Evolutionary conservation across 2,888 invertebrate species (phyloP).

Genomic region (Muschampia plurimacula): DNA sequence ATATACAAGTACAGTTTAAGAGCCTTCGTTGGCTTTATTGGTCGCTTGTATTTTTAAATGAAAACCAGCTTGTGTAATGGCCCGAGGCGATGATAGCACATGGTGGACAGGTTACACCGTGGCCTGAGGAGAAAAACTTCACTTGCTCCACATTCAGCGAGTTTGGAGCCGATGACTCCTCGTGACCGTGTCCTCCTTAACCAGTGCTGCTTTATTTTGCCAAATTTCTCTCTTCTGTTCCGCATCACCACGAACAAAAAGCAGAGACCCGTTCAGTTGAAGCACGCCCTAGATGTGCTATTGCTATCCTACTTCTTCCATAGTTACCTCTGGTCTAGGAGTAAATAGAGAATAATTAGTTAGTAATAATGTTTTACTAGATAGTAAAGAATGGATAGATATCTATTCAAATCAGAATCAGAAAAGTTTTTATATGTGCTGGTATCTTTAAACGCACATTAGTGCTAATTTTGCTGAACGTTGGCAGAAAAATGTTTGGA

Average conservation of each 20-base stretch:
- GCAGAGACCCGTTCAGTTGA: constrained; percentile 74
- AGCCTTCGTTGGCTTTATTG: constrained; percentile 6
- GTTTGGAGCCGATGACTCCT: constrained; percentile 82
- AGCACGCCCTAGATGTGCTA: constrained; percentile 77
- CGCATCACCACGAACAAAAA: constrained; percentile 75
- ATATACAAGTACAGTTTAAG: constrained; percentile 19
- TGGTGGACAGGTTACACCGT: constrained; percentile 65
- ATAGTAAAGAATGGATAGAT: too few species aligned
- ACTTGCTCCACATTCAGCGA: constrained; percentile 77
- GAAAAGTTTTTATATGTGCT: background rate
- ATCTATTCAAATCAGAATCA: background rate
- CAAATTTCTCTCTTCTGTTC: constrained; percentile 83
- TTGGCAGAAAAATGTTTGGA: constrained; percentile 4
- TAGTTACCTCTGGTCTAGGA: background rate
- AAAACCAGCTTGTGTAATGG: constrained; percentile 58
- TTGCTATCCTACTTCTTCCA: constrained; percentile 14
- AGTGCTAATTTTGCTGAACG: constrained; percentile 14
- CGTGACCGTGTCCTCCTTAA: constrained; percentile 82
- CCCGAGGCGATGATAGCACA: constrained; percentile 61
- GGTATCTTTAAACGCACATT: background rate
- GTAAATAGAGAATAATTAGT: background rate
- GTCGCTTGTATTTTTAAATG: constrained; percentile 39
- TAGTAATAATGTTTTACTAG: background rate
- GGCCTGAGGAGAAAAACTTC: constrained; percentile 74
- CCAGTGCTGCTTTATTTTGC: constrained; percentile 78